Conservation (phyloP, 2,797 vertebrate genomes). For the Hylomyscus alleni region DNA sequence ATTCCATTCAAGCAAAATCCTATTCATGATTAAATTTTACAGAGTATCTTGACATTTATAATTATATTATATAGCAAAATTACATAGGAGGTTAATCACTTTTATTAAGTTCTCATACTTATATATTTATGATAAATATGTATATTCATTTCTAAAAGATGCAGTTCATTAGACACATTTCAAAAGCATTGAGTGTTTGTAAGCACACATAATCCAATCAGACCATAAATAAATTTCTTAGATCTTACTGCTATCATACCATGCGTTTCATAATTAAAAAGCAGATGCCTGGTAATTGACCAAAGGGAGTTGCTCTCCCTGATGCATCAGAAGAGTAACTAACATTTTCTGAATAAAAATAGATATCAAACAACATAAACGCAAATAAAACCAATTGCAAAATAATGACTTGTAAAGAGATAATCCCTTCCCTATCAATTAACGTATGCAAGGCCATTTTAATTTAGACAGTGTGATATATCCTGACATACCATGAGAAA, state of each 20-base stretch:
- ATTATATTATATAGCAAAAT: neutral
- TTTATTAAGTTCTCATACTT: neutral
- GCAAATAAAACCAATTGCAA: neutral
- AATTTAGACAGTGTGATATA: neutral
- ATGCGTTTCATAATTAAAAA: slow-evolving; percentile 48
- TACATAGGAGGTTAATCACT: neutral
- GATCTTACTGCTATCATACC: neutral
- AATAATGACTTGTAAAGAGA: neutral
- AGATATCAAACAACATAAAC: neutral
- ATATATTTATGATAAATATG: neutral
- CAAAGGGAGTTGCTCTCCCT: neutral
- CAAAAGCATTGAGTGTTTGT: neutral
- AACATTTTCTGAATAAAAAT: neutral
- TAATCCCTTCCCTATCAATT: neutral
- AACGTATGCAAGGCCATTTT: neutral
- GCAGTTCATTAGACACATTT: neutral
- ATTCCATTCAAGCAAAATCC: neutral
- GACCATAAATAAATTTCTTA: slow-evolving; percentile 42
- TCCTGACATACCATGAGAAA: neutral
- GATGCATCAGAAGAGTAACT: neutral
- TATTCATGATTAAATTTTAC: neutral
- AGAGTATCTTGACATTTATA: neutral
- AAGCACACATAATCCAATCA: slow-evolving; percentile 3
- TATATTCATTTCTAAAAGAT: neutral
- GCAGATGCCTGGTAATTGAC: slow-evolving; percentile 52